Evolutionary conservation across 92 coral and sea anemone genomes (phyloP).

Genomic region (Paragorgia papillata): DNA sequence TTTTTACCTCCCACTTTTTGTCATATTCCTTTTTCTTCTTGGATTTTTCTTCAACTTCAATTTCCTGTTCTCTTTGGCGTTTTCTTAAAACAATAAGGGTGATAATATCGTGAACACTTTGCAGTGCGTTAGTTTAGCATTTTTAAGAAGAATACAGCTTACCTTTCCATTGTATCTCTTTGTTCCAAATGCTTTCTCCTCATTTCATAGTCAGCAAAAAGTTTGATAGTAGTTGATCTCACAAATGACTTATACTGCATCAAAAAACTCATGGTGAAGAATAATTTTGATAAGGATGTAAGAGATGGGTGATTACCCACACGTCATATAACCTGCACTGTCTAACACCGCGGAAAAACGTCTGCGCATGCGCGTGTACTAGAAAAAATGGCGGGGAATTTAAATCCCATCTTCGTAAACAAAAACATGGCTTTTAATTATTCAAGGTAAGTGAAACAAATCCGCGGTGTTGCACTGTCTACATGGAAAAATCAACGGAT

Average conservation of each 20-base stretch:
- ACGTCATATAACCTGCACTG: too few relatives aligned
- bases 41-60: slow-evolving; percentile 80
- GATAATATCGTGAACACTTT: not conserved
- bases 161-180: slow-evolving; percentile 84
- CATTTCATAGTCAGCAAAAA: slow-evolving; percentile 94
- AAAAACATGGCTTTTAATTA: too few relatives aligned
- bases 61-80: slow-evolving; percentile 85
- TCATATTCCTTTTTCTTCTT: slow-evolving; percentile 96
- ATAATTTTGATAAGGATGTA: too few relatives aligned
- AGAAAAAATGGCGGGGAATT: too few relatives aligned
- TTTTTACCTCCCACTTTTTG: slow-evolving; percentile 95
- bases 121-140: not conserved
- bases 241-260: slow-evolving; percentile 74
- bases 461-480: too few relatives aligned
- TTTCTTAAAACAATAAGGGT: slow-evolving; percentile 53
- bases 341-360: too few relatives aligned
- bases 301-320: too few relatives aligned
- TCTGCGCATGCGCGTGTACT: too few relatives aligned
- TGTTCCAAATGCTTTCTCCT: slow-evolving; percentile 84
- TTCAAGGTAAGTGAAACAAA: too few relatives aligned
- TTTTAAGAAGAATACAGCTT: not conserved
- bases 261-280: not conserved
- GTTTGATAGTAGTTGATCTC: slow-evolving; percentile 84
- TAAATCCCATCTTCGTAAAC: too few relatives aligned
- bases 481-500: too few relatives aligned